Evolutionary conservation across 2,888 invertebrate genomes (phyloP).

Genomic region (Drosophila macrothrix): DNA sequence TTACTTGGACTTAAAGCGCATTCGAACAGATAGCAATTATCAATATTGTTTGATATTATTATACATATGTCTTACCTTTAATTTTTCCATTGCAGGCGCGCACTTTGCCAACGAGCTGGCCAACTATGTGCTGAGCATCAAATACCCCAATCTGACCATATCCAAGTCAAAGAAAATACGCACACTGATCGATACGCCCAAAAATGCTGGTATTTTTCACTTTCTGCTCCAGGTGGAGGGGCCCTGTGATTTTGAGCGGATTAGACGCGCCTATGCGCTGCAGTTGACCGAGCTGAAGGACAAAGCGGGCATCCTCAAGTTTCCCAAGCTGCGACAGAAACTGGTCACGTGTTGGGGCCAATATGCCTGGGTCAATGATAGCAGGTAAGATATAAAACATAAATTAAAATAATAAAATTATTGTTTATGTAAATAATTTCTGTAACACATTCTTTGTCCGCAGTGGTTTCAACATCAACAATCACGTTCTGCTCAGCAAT

Average conservation of each 20-base stretch:
- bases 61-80: constrained; percentile 12
- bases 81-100: constrained; percentile 85
- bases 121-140: constrained; percentile 87
- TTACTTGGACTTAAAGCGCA: too few relatives aligned
- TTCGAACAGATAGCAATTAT: too few relatives aligned
- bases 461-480: constrained; percentile 87
- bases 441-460: background rate
- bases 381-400: constrained; percentile 84
- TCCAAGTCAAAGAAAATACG: constrained; percentile 88
- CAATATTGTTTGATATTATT: too few relatives aligned
- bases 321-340: constrained; percentile 89
- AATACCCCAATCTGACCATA: constrained; percentile 88
- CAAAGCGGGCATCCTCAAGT: constrained; percentile 87
- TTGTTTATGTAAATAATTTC: background rate
- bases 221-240: constrained; percentile 89
- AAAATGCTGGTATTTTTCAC: constrained; percentile 91
- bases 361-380: constrained; percentile 88
- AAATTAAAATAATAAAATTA: background rate
- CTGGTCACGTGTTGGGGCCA: constrained; percentile 91
- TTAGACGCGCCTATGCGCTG: constrained; percentile 86
- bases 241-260: constrained; percentile 86
- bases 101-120: constrained; percentile 86
- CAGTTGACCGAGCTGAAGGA: constrained; percentile 87
- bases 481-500: constrained; percentile 89
- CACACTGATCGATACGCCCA: constrained; percentile 89